Conservation (phyloP, 1,140 invertebrate genomes). For the Micrasema longulum region DNA sequence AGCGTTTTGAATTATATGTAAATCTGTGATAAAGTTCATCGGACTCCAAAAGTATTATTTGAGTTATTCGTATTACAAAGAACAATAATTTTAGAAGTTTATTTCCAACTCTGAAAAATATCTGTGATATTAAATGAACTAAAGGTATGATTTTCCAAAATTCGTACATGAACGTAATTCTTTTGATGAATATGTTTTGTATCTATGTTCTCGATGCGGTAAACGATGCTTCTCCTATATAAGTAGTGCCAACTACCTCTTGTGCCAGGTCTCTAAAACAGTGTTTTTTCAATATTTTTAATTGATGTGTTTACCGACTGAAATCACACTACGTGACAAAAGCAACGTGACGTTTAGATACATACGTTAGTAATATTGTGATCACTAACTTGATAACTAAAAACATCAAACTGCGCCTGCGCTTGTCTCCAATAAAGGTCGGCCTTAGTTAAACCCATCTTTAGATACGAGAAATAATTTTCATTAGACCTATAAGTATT, state of each 20-base stretch:
- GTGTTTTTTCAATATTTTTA: not conserved
- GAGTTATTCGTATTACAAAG: not conserved
- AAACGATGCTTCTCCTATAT: slow-evolving; percentile 12
- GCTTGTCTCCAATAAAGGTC: slow-evolving; percentile 1
- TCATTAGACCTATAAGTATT: too few species aligned
- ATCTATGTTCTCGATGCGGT: not conserved
- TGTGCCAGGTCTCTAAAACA: not conserved
- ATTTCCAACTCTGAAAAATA: slow-evolving; percentile 16
- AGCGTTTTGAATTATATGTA: slow-evolving; percentile 31
- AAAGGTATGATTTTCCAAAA: slow-evolving; percentile 35
- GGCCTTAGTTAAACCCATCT: too few species aligned
- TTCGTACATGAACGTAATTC: not conserved
- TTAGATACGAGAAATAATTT: too few species aligned
- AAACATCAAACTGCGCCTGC: slow-evolving; percentile 16
- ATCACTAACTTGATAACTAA: too few species aligned
- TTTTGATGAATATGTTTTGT: slow-evolving; percentile 2
- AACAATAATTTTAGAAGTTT: slow-evolving; percentile 3
- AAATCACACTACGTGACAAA: slow-evolving; percentile 42
- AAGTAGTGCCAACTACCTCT: not conserved
- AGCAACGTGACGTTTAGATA: slow-evolving; percentile 19
- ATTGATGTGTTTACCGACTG: slow-evolving; percentile 21
- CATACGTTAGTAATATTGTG: too few species aligned
- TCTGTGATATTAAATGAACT: slow-evolving; percentile 34
- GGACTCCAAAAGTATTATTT: slow-evolving; percentile 31
- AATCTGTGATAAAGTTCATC: slow-evolving; percentile 40